These are phyloP conservation scores for Phataginus tetradactyla DNA, from an alignment of 2,797 vertebrate genomes.

Conservation along the genomic window DNA sequence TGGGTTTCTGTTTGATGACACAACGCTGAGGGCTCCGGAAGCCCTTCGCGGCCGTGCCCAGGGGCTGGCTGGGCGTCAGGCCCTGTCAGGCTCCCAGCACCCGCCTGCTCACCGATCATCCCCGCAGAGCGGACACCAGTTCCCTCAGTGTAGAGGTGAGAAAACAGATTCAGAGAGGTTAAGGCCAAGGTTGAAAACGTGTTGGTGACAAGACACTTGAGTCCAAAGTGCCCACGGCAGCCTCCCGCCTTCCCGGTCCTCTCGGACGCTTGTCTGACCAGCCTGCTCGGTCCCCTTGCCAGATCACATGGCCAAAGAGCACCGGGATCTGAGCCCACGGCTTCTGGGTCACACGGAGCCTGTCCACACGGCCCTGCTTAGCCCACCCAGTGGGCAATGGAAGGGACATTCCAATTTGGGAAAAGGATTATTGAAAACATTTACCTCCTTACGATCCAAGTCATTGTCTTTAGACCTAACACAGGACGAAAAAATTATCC, in stretches of 20 bases:
- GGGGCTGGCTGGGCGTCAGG: neutral
- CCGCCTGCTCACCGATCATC: accelerated
- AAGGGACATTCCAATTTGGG: neutral
- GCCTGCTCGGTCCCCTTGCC: neutral
- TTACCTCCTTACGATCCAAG: neutral
- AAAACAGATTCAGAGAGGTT: neutral
- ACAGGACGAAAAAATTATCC: neutral
- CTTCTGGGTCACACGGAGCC: neutral
- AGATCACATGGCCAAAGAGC: neutral
- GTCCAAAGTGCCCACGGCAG: neutral
- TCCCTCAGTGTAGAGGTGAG: neutral
- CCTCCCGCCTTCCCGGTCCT: neutral
- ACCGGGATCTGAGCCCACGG: neutral
- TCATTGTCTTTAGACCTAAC: neutral
- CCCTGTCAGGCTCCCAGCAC: neutral
- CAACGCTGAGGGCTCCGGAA: neutral
- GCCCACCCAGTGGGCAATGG: neutral
- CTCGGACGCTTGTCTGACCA: neutral
- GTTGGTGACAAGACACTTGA: neutral
- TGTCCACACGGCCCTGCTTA: neutral
- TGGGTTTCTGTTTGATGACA: neutral
- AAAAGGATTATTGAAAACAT: neutral
- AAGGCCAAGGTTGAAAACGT: neutral
- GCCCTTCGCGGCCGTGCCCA: neutral
- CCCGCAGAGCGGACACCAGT: neutral